Evolutionary conservation across 2,888 invertebrate genomes (phyloP).

Genomic region (Theretra japonica): DNA sequence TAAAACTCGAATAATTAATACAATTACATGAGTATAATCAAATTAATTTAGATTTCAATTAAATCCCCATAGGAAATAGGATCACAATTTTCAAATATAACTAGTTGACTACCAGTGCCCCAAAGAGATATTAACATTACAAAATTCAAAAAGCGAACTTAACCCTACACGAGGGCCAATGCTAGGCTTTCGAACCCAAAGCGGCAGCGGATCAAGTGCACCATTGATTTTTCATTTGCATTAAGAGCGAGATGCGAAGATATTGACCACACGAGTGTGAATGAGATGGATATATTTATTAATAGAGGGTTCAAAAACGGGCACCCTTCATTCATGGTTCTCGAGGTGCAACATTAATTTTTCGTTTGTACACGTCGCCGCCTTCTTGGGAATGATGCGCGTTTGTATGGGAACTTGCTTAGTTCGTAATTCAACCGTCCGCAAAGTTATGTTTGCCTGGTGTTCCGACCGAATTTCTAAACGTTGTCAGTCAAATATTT

Average conservation of each 20-base stretch:
- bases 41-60: neutral
- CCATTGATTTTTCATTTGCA: slow-evolving; percentile 52
- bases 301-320: slow-evolving; percentile 60
- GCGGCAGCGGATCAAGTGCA: slow-evolving; percentile 36
- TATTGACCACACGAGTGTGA: slow-evolving; percentile 43
- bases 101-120: too few species aligned
- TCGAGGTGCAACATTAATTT: slow-evolving; percentile 47
- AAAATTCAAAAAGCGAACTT: neutral
- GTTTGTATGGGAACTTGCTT: slow-evolving; percentile 11
- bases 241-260: slow-evolving; percentile 38
- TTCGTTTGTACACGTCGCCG: slow-evolving; percentile 7
- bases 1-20: too few species aligned
- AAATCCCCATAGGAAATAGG: neutral
- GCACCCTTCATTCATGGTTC: slow-evolving; percentile 46
- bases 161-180: slow-evolving; percentile 13
- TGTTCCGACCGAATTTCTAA: slow-evolving; percentile 4
- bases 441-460: slow-evolving; percentile 29
- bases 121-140: neutral
- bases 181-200: slow-evolving; percentile 25
- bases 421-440: neutral
- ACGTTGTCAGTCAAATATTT: neutral
- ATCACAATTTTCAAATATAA: too few species aligned
- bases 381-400: neutral
- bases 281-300: slow-evolving; percentile 56
- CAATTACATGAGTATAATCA: too few species aligned